phyloP scores from a whole-genome alignment of 2,888 invertebrate species.

The Drosophila merina region DNA sequence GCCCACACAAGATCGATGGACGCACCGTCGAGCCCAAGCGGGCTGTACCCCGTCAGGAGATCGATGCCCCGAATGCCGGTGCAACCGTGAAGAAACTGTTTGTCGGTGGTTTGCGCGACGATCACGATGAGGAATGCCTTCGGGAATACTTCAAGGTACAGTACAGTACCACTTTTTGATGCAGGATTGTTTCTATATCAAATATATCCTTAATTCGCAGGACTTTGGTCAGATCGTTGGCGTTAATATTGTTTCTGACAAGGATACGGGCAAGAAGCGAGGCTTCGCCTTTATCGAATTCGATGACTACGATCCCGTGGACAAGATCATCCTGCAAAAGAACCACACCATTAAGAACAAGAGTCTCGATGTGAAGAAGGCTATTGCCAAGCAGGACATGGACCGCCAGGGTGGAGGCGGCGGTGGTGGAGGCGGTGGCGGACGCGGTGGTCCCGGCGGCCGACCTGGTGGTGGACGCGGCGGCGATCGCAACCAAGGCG shows the following conservation, averaged over 20 bases:
- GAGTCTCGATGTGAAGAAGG: conserved; percentile 95
- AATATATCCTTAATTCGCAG: conserved; percentile 1
- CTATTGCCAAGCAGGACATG: conserved; percentile 94
- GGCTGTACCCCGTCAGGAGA: conserved; percentile 96
- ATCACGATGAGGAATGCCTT: conserved; percentile 95
- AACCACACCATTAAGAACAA: conserved; percentile 93
- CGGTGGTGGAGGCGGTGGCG: conserved; percentile 85
- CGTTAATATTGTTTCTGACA: conserved; percentile 95
- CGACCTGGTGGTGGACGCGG: conserved; percentile 76
- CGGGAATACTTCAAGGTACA: conserved; percentile 89
- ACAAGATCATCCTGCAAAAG: conserved; percentile 92
- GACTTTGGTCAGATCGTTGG: conserved; percentile 93
- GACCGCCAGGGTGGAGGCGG: conserved; percentile 85
- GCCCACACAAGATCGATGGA: conserved; percentile 97
- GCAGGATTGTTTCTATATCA: not conserved
- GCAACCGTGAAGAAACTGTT: conserved; percentile 97
- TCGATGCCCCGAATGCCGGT: conserved; percentile 95
- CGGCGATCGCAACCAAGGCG: conserved; percentile 85
- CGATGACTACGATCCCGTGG: conserved; percentile 98
- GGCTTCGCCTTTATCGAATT: conserved; percentile 98
- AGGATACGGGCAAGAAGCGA: conserved; percentile 95
- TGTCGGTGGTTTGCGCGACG: conserved; percentile 96
- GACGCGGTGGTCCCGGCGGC: conserved; percentile 63
- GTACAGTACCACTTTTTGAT: too few relatives aligned
- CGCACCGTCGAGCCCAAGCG: conserved; percentile 97